A percentile compares a stretch with the other conserved stretches of the same genome.
These are phyloP conservation scores for Andrena camellia DNA, from an alignment of 2,888 invertebrate genomes.

Conservation along the genomic window DNA sequence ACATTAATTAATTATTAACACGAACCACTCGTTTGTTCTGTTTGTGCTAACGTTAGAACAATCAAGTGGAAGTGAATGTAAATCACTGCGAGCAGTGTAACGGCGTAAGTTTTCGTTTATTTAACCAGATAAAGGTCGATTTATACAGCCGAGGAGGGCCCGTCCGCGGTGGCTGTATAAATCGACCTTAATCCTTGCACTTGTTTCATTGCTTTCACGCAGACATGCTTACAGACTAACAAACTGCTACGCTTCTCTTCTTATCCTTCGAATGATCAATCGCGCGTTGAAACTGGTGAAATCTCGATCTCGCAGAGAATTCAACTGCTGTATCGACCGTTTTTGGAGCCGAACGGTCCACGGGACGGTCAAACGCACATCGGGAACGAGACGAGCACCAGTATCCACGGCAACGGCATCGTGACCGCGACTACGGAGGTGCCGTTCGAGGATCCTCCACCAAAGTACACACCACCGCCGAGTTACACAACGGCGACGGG, in stretches of 20 bases:
- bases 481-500: constrained; percentile 97
- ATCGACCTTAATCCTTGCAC: neutral
- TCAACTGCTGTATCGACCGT: constrained; percentile 93
- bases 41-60: constrained; percentile 78
- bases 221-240: neutral
- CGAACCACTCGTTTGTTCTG: constrained; percentile 21
- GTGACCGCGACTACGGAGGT: constrained; percentile 80
- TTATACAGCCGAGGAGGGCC: neutral
- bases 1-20: neutral
- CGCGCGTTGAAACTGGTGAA: too few species aligned
- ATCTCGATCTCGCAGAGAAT: constrained; percentile 88
- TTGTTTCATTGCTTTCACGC: neutral
- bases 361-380: constrained; percentile 78
- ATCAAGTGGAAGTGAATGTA: constrained; percentile 82
- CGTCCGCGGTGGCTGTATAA: neutral
- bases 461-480: constrained; percentile 97
- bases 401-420: constrained; percentile 80
- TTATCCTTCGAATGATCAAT: neutral
- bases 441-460: constrained; percentile 91
- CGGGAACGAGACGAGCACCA: constrained; percentile 72
- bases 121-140: neutral
- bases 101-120: constrained; percentile 79
- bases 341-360: constrained; percentile 86
- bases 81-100: constrained; percentile 84
- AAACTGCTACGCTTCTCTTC: neutral